phyloP scores from a whole-genome alignment of 1,140 invertebrate species.

The Hestina assimilis region DNA sequence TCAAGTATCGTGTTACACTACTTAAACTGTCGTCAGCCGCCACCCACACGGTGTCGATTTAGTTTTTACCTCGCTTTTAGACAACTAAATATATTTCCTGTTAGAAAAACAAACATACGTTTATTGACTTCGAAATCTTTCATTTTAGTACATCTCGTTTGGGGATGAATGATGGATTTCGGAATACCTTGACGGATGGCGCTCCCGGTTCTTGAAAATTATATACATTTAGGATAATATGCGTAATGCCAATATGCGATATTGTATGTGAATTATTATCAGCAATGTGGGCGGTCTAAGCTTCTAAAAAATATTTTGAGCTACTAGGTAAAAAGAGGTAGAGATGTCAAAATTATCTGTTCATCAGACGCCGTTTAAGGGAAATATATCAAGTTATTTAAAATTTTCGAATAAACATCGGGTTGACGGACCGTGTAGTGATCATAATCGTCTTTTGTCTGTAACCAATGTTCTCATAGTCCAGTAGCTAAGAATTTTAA shows the following conservation, averaged over 20 bases:
- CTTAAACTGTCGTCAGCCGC: constrained; percentile 73
- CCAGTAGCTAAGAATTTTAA: constrained; percentile 35
- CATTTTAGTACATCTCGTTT: constrained; percentile 63
- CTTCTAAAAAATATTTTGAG: constrained; percentile 21
- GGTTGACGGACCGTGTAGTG: constrained; percentile 65
- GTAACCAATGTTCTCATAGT: constrained; percentile 51
- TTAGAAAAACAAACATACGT: constrained; percentile 74
- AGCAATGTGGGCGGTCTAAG: constrained; percentile 29
- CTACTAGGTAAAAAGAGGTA: constrained; percentile 22
- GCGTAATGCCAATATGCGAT: not conserved
- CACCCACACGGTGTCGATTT: constrained; percentile 64
- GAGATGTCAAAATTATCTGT: constrained; percentile 48
- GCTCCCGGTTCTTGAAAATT: constrained; percentile 43
- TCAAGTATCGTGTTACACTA: constrained; percentile 64
- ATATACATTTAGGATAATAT: constrained; percentile 39
- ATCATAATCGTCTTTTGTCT: constrained; percentile 62
- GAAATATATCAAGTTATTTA: constrained; percentile 66
- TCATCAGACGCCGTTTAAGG: constrained; percentile 49
- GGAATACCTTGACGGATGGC: constrained; percentile 55
- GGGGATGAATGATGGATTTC: constrained; percentile 67
- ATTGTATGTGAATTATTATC: constrained; percentile 18
- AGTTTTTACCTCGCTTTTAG: constrained; percentile 62
- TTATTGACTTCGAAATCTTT: constrained; percentile 65
- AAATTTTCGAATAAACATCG: constrained; percentile 48
- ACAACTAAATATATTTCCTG: constrained; percentile 73